Evolutionary conservation across 2,797 vertebrate species (phyloP), one percentile per base, ranked within the genome.

Genomic region (Lithobates sylvaticus): DNA sequence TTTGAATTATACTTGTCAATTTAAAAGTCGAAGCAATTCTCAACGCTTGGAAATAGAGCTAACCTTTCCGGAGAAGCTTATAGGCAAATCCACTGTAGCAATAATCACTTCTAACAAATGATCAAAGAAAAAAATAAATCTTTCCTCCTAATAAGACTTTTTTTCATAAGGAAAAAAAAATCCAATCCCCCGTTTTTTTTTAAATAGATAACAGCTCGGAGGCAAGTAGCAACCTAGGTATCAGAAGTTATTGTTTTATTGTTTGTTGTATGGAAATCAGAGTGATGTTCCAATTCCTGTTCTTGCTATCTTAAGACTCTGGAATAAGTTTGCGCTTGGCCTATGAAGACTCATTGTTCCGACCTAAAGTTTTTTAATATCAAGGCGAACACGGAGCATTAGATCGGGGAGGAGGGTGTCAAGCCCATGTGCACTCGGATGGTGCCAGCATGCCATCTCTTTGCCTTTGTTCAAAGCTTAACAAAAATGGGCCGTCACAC

Each of bases 401-500:
- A 97, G 98, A 97, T 97, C 96, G 96, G 94, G 94, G 95, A 95
- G 95, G 95, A 96, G 95, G 96, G 95, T 97, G 95, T 95, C 95
- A 95, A 94, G 96, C 95, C 96, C 95, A 96, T 96, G 94, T 92
- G 95, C 94, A 94, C 92, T 93, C 89, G 93, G 96, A 92, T 92
- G 96, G 97, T 96, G 96, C 96, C 94, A 96, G 95, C 89, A 91
- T 95, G 93, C 91, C 93, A 94, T 93, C 95, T 93, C 93, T 92
- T 93, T 91, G 94, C 95, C 95, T 98, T 98, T 98, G 97, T 98
- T 97, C 96, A 94, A 95, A 95, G 97, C 97, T 98, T 97, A 98
- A 97, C 97, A 97, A 97, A 98, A 98, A 97, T 97, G 95, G 96
- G 95, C 96, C 96, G 96, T 97, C 96, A 96, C 97, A 97, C 96